Base-by-base conservation (phyloP, 2,113 vertebrate species). In the Chinchilla lanigera region DNA sequence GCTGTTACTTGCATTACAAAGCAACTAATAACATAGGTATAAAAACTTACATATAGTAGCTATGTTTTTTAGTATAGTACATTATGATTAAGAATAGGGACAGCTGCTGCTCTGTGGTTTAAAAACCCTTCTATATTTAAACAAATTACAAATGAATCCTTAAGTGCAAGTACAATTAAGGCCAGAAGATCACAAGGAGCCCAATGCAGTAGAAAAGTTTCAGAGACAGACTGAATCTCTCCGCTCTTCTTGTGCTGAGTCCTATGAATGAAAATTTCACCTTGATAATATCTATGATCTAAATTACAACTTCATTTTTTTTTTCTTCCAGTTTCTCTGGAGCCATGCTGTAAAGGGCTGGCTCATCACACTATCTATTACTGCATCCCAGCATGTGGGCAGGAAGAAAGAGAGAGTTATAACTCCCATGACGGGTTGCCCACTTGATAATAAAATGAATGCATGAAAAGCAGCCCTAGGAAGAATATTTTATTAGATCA, bases 401-500 rank as follows among this genome's bases (percentile, higher is more conserved):
- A 89, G 90, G 97, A 58, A 90, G 69, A 82, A 77, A 60, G 83
- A 84, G 56, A 97, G 97, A 98, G 91, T 98, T 98, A 98, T 83
- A 97, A 97, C 89, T 96, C 52, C 80, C 71, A 16, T 97, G 97
- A 96, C 75, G 96, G 97, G 97, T 95, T 97, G 90, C 87, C 90
- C 98, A 93, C 89, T 98, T 97, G 97, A 94, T 89, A 97, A 91
- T 97, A 97, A 98, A 98, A 98, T 93, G 94, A 96, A 98, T 86
- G 77, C 38, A 35, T 97, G 95, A 98, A 97, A 97, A 96, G 93
- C 95, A 7, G 95, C 98, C 98, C 95, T 96, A 98, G 97, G 97
- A 98, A 96, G 97, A 98, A 98, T 98, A 97, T 90, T 97, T 98
- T 98, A 98, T 98, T 98, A 98, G 92, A 90, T 97, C 97, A 98